Evolutionary conservation across 2,113 vertebrate genomes (phyloP).

Genomic region (Carlito syrichta): DNA sequence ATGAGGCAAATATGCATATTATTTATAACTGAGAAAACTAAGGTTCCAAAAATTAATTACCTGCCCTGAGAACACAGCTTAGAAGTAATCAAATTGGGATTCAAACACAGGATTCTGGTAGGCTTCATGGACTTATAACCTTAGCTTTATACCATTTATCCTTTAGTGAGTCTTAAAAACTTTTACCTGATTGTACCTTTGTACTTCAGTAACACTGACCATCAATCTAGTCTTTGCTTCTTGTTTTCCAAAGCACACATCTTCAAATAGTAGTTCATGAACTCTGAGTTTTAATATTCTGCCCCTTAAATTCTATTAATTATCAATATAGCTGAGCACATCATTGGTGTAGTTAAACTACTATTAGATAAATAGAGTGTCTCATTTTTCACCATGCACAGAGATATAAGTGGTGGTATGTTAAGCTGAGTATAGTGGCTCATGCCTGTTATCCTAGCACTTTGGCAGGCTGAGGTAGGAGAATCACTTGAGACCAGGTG

Average conservation of each 20-base stretch:
- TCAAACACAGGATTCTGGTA: neutral
- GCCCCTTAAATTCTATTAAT: neutral
- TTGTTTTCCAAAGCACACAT: neutral
- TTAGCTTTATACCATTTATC: neutral
- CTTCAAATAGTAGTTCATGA: neutral
- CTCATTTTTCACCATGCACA: neutral
- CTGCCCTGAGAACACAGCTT: neutral
- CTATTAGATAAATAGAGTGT: neutral
- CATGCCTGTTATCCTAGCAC: no score
- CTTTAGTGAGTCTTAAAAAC: neutral
- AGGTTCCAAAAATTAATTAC: neutral
- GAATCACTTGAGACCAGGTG: no score
- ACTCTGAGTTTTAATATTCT: slow-evolving; percentile 23
- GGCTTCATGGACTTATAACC: neutral
- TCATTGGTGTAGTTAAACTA: neutral
- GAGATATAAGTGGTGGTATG: neutral
- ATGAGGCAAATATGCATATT: neutral
- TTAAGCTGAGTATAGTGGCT: no score
- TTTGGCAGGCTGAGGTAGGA: no score
- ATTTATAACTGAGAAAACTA: neutral
- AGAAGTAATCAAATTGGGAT: neutral
- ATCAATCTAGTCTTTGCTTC: neutral
- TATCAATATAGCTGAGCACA: neutral
- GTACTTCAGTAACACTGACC: neutral
- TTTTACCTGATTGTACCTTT: neutral